phyloP scores from a whole-genome alignment of 2,113 vertebrate species.

The Haliaeetus leucogaster region DNA sequence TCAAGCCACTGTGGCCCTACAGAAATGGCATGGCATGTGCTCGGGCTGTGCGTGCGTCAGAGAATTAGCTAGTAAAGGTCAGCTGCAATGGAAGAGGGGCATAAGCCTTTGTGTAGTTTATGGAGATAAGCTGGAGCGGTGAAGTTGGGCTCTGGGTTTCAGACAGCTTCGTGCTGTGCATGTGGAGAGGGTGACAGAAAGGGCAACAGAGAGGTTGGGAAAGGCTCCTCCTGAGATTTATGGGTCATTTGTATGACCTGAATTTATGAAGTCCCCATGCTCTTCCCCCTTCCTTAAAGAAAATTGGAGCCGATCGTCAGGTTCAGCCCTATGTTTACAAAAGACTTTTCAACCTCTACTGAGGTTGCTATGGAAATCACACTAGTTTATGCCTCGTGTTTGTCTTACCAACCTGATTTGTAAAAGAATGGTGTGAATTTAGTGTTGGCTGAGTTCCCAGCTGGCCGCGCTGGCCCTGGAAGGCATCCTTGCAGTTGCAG shows the following conservation, averaged over 20 bases:
- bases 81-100: conserved; percentile 16
- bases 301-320: background rate
- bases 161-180: conserved; percentile 21
- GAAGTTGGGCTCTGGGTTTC: background rate
- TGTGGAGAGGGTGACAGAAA: conserved; percentile 8
- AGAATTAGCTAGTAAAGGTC: conserved; percentile 23
- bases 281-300: background rate
- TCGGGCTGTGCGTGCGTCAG: background rate
- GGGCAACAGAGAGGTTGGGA: background rate
- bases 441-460: conserved; percentile 28
- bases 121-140: background rate
- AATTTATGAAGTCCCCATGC: background rate
- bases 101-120: background rate
- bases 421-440: conserved; percentile 58
- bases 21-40: conserved; percentile 37
- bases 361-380: conserved; percentile 55
- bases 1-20: background rate
- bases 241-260: background rate
- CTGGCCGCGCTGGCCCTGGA: background rate
- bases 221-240: background rate
- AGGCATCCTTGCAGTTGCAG: background rate
- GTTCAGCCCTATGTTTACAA: conserved; percentile 45
- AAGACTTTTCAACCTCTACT: conserved; percentile 36
- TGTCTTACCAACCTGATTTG: conserved; percentile 57
- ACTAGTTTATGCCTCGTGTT: conserved; percentile 25